A percentile compares a stretch with the other conserved stretches of the same genome.
These are phyloP conservation scores for Neofelis nebulosa DNA, from an alignment of 2,113 vertebrate species.

Conservation along the genomic window DNA sequence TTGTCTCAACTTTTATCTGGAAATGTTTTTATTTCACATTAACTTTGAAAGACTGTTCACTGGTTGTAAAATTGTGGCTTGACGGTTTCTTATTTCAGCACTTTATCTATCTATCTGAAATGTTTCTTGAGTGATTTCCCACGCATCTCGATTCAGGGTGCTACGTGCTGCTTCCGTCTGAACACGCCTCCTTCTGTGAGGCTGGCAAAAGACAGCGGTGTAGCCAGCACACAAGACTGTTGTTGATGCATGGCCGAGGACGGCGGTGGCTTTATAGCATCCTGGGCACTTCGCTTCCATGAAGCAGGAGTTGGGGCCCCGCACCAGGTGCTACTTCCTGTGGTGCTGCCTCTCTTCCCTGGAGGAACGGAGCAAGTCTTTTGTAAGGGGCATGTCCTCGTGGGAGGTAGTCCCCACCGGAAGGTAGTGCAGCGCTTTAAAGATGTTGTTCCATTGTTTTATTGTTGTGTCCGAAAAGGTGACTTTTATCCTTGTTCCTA, in stretches of 20 bases:
- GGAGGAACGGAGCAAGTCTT: not conserved
- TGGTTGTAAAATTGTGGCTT: not conserved
- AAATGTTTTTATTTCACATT: not conserved
- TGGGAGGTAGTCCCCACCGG: not conserved
- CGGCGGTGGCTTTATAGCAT: not conserved
- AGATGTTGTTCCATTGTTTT: not conserved
- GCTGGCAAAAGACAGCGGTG: not conserved
- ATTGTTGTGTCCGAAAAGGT: not conserved
- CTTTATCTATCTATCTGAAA: not conserved
- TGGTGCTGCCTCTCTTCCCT: not conserved
- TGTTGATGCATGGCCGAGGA: not conserved
- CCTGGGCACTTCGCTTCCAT: not conserved
- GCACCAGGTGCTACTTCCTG: not conserved
- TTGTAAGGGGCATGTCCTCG: not conserved
- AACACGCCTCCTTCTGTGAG: not conserved
- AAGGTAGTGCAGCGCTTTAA: not conserved
- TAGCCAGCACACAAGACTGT: not conserved
- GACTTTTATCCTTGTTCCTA: not conserved
- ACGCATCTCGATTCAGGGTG: not conserved
- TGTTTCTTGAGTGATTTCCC: not conserved
- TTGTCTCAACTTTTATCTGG: not conserved
- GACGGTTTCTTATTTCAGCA: not conserved
- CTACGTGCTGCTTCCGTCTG: not conserved
- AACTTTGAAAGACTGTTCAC: not conserved
- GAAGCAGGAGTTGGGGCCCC: not conserved